A percentile compares a stretch with the other conserved stretches of the same genome.
These are phyloP conservation scores for Agrotis ipsilon DNA, from an alignment of 2,888 invertebrate genomes.

Conservation along the genomic window DNA sequence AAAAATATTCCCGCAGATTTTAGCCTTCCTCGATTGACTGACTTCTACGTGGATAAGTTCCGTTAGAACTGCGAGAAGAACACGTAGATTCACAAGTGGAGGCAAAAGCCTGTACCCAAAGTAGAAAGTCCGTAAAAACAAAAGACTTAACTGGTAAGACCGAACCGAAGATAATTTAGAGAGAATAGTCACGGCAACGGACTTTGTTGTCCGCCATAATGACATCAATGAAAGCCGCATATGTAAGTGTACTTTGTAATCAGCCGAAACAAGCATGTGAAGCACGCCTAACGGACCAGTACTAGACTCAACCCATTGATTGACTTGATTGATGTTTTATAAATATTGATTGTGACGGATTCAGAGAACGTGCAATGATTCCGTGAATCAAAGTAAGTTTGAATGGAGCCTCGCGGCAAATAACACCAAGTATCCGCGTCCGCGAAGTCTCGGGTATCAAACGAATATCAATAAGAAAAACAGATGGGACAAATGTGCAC, in stretches of 20 bases:
- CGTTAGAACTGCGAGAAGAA: too few relatives aligned
- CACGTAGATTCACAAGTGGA: too few relatives aligned
- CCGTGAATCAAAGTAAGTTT: slow-evolving; percentile 19
- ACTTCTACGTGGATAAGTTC: too few relatives aligned
- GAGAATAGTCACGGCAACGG: too few relatives aligned
- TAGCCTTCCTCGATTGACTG: too few relatives aligned
- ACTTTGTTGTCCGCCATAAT: background rate
- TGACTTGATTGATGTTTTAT: slow-evolving; percentile 24
- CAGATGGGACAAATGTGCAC: background rate
- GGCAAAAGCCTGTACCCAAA: too few relatives aligned
- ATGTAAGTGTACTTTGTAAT: too few relatives aligned
- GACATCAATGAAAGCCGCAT: background rate
- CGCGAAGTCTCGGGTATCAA: background rate
- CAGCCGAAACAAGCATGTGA: background rate
- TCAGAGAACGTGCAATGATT: slow-evolving; percentile 20
- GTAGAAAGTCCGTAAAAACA: too few relatives aligned
- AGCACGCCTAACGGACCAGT: slow-evolving; percentile 1
- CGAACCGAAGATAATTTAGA: too few relatives aligned
- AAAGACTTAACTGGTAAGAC: too few relatives aligned
- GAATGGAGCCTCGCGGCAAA: background rate
- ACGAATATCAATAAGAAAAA: background rate
- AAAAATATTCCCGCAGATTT: too few relatives aligned
- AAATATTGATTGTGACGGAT: slow-evolving; percentile 32
- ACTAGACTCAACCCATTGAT: slow-evolving; percentile 8
- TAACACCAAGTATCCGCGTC: slow-evolving; percentile 8